Conservation (phyloP, 2,888 invertebrate genomes). For the Chalcosyrphus nemorum region DNA sequence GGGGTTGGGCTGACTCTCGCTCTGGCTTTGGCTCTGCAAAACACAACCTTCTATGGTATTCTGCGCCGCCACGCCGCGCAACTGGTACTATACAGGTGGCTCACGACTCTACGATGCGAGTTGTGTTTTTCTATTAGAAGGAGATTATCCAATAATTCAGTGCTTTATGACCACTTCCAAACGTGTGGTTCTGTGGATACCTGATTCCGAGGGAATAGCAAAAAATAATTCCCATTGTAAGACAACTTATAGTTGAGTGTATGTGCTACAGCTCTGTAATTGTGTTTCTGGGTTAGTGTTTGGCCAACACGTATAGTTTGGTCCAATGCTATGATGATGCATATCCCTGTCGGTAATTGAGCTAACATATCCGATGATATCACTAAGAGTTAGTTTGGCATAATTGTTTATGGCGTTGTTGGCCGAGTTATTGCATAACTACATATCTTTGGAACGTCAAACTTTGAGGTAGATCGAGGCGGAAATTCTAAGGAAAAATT, state of each 20-base stretch:
- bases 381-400: conserved; percentile 11
- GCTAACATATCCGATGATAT: conserved; percentile 25
- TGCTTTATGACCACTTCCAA: conserved; percentile 60
- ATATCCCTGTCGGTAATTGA: conserved; percentile 39
- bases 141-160: conserved; percentile 70
- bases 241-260: not conserved
- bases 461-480: not conserved
- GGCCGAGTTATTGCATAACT: not conserved
- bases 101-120: conserved; percentile 64
- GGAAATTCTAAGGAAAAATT: not conserved
- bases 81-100: conserved; percentile 65
- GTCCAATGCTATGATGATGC: conserved; percentile 28
- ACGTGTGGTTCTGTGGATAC: conserved; percentile 30
- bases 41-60: conserved; percentile 53
- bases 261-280: not conserved
- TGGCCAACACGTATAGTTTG: conserved; percentile 22
- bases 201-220: not conserved
- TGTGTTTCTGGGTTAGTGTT: conserved; percentile 47
- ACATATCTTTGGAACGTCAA: not conserved
- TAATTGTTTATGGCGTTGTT: not conserved
- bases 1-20: conserved; percentile 60
- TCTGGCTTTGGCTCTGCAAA: too few relatives aligned
- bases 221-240: conserved; percentile 20
- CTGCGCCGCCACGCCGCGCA: too few relatives aligned
- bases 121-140: conserved; percentile 65